A percentile compares a stretch with the other conserved stretches of the same genome.
phyloP scores from a whole-genome alignment of 1,140 invertebrate genomes.

The Cotesia chilonis region DNA sequence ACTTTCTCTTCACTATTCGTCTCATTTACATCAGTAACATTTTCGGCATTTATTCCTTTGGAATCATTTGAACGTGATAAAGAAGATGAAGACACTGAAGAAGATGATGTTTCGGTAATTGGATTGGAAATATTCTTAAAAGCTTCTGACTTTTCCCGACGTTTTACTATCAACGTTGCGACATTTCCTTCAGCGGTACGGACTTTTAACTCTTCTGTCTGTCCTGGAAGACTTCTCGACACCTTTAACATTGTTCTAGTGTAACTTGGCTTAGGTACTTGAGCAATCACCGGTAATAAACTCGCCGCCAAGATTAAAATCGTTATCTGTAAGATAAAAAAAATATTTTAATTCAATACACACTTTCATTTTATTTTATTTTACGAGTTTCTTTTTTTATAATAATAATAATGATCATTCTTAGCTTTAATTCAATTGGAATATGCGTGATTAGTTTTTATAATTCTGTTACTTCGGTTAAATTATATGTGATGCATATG shows the following conservation, averaged over 20 bases:
- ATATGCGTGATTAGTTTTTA: slow-evolving; percentile 17
- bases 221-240: slow-evolving; percentile 76
- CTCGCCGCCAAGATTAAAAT: slow-evolving; percentile 30
- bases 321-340: slow-evolving; percentile 45
- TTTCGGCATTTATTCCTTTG: not conserved
- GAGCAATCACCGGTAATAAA: slow-evolving; percentile 29
- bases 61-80: not conserved
- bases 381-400: not conserved
- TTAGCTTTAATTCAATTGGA: slow-evolving; percentile 26
- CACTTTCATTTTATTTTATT: slow-evolving; percentile 24
- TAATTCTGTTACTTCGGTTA: slow-evolving; percentile 32
- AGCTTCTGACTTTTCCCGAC: slow-evolving; percentile 66
- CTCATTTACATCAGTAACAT: slow-evolving; percentile 23
- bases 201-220: slow-evolving; percentile 78
- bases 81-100: not conserved
- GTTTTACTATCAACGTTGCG: slow-evolving; percentile 80
- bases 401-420: slow-evolving; percentile 35
- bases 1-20: slow-evolving; percentile 28
- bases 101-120: not conserved
- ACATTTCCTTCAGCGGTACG: slow-evolving; percentile 77
- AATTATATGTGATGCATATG: slow-evolving; percentile 26
- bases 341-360: slow-evolving; percentile 16
- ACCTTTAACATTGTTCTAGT: slow-evolving; percentile 81
- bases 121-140: not conserved
- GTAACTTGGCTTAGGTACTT: slow-evolving; percentile 64